These are phyloP conservation scores for Montifringilla adamsi DNA, from an alignment of 2,113 vertebrate genomes.

Conservation along the genomic window DNA sequence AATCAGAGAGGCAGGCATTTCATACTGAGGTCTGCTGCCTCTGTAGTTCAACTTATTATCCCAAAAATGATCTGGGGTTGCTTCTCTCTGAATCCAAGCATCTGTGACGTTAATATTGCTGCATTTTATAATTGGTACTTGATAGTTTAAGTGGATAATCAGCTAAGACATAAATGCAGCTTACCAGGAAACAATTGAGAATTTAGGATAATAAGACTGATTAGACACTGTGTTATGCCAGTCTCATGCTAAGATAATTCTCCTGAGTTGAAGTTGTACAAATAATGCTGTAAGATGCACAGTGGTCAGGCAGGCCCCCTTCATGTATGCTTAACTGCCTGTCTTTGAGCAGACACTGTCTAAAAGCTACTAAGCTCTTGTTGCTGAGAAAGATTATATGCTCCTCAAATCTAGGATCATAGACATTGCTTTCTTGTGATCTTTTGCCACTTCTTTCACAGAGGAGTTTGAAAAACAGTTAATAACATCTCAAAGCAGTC, in stretches of 20 bases:
- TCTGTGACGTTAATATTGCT: slow-evolving; percentile 43
- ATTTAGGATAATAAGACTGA: slow-evolving; percentile 59
- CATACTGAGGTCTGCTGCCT: neutral
- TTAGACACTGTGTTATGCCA: neutral
- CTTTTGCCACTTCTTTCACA: neutral
- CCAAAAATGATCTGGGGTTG: neutral
- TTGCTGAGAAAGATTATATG: neutral
- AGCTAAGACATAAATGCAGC: slow-evolving; percentile 54
- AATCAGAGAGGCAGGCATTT: neutral
- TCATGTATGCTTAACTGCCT: neutral
- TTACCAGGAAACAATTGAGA: slow-evolving; percentile 68
- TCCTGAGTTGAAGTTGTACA: neutral
- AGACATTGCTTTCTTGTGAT: neutral
- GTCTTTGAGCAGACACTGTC: neutral
- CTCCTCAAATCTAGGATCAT: neutral
- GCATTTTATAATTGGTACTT: slow-evolving; percentile 60
- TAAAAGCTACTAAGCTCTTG: neutral
- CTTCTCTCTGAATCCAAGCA: neutral
- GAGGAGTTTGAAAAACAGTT: neutral
- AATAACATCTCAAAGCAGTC: neutral
- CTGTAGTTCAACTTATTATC: neutral
- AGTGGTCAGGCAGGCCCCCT: neutral
- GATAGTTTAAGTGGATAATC: slow-evolving; percentile 67
- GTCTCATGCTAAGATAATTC: slow-evolving; percentile 41
- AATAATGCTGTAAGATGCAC: neutral